Evolutionary conservation across 2,888 invertebrate genomes (phyloP), one percentile per base, ranked within the genome.

Genomic region (Panopea generosa): DNA sequence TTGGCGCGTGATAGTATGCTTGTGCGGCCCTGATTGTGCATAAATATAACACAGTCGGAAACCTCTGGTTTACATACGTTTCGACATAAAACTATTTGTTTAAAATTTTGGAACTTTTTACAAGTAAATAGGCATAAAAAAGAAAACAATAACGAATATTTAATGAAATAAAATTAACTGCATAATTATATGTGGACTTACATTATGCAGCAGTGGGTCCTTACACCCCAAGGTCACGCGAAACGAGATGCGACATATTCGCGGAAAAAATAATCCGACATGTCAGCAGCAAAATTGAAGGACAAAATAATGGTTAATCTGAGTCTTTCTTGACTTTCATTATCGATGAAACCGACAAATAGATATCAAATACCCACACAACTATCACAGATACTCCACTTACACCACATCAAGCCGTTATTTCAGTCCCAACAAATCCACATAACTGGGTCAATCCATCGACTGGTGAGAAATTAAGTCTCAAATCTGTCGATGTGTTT

Each of bases 1-100:
- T 87, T 89, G 89, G 89, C 89, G 89, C 89, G 89, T 89, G 88
- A 88, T 85, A 77, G 86, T 85, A 77, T 80, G 82, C 84, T 78
- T 59, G 55, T 52, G n/a, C 52, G 76, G 84, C 86, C 87, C 84
- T 45, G 45, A 74, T 74, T 68, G 62, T 59, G 87, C 62, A 84
- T 85, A 84, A 33, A 6, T 62, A 69, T 59, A 79, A 69, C 61
- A 40, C 16, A 11, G 40, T 11, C 9, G 40, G 9, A 40, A 40
- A 40, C n/a, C n/a, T n/a, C n/a, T n/a, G n/a, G n/a, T n/a, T n/a
- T n/a, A n/a, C n/a, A n/a, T n/a, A n/a, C n/a, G n/a, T n/a, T n/a
- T n/a, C n/a, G n/a, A n/a, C n/a, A n/a, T n/a, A n/a, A n/a, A n/a
- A n/a, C n/a, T n/a, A n/a, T n/a, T n/a, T n/a, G n/a, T n/a, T n/a